Evolutionary conservation across 2,888 invertebrate species (phyloP).

Genomic region (Dynastes maya): DNA sequence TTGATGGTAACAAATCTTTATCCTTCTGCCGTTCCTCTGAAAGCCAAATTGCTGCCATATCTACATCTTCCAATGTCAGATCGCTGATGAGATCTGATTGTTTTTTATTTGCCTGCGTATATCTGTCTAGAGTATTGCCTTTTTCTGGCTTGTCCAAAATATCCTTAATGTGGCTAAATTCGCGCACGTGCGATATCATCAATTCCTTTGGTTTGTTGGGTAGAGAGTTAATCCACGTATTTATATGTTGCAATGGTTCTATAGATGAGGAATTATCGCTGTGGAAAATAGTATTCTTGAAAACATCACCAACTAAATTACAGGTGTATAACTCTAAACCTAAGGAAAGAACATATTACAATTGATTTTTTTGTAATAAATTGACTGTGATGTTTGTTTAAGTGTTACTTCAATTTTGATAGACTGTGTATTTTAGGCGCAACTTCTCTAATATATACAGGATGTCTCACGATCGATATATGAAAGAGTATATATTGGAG

Average conservation of each 20-base stretch:
- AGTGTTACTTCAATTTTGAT: no score
- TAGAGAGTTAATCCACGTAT: slow-evolving; percentile 44
- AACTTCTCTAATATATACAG: no score
- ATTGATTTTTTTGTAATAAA: no score
- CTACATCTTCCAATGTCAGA: slow-evolving; percentile 37
- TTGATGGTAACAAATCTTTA: slow-evolving; percentile 38
- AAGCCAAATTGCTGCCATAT: slow-evolving; percentile 47
- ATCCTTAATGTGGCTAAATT: slow-evolving; percentile 39
- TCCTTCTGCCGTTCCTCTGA: slow-evolving; percentile 13
- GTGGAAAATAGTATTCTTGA: slow-evolving; percentile 32
- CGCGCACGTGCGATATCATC: slow-evolving; percentile 39
- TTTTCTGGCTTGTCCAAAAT: slow-evolving; percentile 24
- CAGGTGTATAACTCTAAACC: slow-evolving; percentile 45
- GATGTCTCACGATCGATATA: no score
- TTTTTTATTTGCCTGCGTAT: slow-evolving; percentile 42
- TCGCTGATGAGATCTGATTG: slow-evolving; percentile 34
- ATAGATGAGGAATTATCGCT: neutral
- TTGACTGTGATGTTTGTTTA: no score
- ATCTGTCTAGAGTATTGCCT: slow-evolving; percentile 16
- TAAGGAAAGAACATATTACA: slow-evolving; percentile 8
- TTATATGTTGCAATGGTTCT: slow-evolving; percentile 26
- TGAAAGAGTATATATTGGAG: no score
- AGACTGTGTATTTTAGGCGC: no score
- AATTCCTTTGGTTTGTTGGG: slow-evolving; percentile 25
- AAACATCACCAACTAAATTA: slow-evolving; percentile 48